phyloP scores from a whole-genome alignment of 2,797 vertebrate species.

The Glyptemys insculpta region DNA sequence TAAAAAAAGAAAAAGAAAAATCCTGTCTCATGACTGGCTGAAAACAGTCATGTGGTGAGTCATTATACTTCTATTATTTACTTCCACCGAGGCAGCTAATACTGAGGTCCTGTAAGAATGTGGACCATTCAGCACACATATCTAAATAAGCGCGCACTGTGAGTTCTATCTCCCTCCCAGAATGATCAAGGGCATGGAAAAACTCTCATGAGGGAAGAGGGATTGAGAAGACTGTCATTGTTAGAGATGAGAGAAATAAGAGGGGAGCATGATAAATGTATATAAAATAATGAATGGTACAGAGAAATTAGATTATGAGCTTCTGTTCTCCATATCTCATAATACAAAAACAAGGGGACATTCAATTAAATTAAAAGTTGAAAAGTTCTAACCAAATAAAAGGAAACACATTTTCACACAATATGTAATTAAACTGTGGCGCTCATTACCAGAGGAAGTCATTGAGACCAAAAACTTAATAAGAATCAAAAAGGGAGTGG shows the following conservation, averaged over 20 bases:
- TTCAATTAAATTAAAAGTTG: neutral
- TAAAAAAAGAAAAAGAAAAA: neutral
- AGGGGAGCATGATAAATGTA: neutral
- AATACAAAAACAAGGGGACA: neutral
- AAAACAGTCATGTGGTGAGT: neutral
- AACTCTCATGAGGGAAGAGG: neutral
- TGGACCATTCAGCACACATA: neutral
- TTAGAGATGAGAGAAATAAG: neutral
- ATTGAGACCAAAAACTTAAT: neutral
- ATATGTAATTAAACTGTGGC: neutral
- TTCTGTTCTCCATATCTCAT: neutral
- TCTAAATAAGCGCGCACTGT: neutral
- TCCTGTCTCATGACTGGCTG: neutral
- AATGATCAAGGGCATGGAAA: neutral
- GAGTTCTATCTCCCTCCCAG: neutral
- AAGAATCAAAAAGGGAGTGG: neutral
- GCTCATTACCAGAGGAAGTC: neutral
- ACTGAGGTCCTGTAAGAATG: neutral
- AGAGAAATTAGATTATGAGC: neutral
- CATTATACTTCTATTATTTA: neutral
- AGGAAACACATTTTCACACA: neutral
- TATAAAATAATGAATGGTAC: neutral
- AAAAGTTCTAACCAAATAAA: neutral
- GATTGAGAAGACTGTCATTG: neutral
- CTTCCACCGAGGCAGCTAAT: neutral